A percentile compares a stretch with the other conserved stretches of the same genome.
Conservation (phyloP, 2,113 vertebrate species). For the Gymnorhina tibicen region DNA sequence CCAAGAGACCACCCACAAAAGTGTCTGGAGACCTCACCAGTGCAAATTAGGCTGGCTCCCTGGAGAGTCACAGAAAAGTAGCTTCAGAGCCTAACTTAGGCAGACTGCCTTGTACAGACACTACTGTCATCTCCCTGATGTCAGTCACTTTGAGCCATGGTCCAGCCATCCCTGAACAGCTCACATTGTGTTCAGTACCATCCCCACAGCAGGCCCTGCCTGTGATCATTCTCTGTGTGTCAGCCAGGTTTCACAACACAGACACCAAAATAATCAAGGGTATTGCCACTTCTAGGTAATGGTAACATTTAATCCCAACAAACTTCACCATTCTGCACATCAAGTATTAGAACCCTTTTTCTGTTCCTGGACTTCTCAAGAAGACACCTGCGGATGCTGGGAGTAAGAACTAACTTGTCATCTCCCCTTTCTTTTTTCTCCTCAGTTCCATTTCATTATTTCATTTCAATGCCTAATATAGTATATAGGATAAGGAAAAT, state of each 20-base stretch:
- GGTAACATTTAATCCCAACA: background rate
- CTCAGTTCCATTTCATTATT: background rate
- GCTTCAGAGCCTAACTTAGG: background rate
- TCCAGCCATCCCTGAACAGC: background rate
- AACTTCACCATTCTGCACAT: background rate
- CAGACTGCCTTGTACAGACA: background rate
- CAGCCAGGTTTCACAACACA: background rate
- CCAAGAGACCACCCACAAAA: conserved; percentile 3
- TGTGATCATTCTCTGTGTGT: fast-evolving
- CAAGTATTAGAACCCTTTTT: background rate
- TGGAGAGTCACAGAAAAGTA: background rate
- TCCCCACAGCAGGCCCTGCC: background rate
- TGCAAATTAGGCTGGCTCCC: background rate
- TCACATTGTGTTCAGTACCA: background rate
- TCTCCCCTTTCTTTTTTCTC: background rate
- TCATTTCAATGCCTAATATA: background rate
- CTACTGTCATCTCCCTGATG: background rate
- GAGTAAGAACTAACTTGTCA: background rate
- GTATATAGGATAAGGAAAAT: background rate
- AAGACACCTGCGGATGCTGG: background rate
- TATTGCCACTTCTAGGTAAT: background rate
- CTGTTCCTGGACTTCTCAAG: background rate
- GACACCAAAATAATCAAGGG: background rate
- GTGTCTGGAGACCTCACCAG: background rate
- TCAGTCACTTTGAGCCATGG: background rate